Base-by-base conservation (phyloP, 2,113 vertebrate genomes). In the Callorhinus ursinus region DNA sequence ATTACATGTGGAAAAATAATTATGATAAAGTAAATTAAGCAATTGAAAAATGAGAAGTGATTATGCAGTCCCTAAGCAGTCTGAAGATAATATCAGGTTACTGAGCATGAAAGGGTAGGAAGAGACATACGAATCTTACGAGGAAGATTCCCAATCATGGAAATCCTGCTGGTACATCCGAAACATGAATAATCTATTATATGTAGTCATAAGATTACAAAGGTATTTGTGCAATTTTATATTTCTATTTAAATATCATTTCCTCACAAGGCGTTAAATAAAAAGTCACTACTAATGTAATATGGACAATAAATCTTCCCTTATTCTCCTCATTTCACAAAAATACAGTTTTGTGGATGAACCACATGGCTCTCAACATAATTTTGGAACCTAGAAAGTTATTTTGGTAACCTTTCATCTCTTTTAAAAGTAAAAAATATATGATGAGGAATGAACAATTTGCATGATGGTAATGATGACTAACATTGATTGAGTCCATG, bases 31-130 rank as follows among this genome's bases (percentile, higher is more conserved):
- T 21, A 5, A 89, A 79, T 83, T 84, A 76, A 49, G 16, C 15
- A 91, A 80, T 88, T 95, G 80, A 81, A 85, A 67, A 90, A 57
- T 65, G n/a, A 90, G 12, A 86, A 49, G 74, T 86, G 31, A 88
- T 91, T 28, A n/a, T 53, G 3, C 9, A 26, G 39, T 65, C 69
- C 9, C 10, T 81, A 61, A 71, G n/a, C 18, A 49, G 51, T 46
- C 8, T 76, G 8, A 74, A 74, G n/a, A 88, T 59, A 69, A 10
- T 51, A 36, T 49, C 9, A 80, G 4, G 71, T 55, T 85, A 46
- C 5, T 86, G 51, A 63, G 49, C 49, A 92, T 21, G 1, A 1
- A 24, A 22, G 33, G 1, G 26, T 61, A 46, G 10, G 42, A 85
- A 19, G 31, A 72, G 13, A 31, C 2, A 28, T 0, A 12, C 8